These are phyloP conservation scores for Molossus molossus DNA, from an alignment of 2,797 vertebrate genomes.

Conservation along the genomic window DNA sequence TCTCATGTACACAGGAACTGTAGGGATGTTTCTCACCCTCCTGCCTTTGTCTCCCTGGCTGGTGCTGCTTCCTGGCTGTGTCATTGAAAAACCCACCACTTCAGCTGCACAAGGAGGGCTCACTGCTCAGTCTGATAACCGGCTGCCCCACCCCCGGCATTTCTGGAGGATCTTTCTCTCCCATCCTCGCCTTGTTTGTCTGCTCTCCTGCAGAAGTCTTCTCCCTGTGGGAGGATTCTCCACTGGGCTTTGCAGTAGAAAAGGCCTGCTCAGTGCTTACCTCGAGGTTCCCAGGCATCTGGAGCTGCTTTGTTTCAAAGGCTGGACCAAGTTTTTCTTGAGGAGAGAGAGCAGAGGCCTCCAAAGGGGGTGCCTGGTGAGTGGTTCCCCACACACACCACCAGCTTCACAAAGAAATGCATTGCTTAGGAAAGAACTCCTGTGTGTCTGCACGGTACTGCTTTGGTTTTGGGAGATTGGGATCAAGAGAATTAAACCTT, in stretches of 20 bases:
- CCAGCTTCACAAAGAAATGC: not conserved
- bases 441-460: not conserved
- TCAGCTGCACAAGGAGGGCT: not conserved
- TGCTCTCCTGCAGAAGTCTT: too few relatives aligned
- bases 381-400: not conserved
- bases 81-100: not conserved
- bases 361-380: fast-evolving
- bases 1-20: not conserved
- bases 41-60: not conserved
- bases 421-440: not conserved
- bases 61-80: not conserved
- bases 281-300: fast-evolving
- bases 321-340: not conserved
- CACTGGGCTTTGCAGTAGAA: not conserved
- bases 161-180: not conserved
- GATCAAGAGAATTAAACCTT: not conserved
- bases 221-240: not conserved
- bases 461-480: not conserved
- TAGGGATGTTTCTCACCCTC: not conserved
- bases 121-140: not conserved
- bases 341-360: not conserved
- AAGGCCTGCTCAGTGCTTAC: not conserved
- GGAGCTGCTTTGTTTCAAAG: not conserved
- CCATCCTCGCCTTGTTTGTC: not conserved
- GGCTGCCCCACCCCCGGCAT: fast-evolving